These are phyloP conservation scores for Amblyraja radiata DNA, from an alignment of 2,797 vertebrate genomes.

Conservation along the genomic window DNA sequence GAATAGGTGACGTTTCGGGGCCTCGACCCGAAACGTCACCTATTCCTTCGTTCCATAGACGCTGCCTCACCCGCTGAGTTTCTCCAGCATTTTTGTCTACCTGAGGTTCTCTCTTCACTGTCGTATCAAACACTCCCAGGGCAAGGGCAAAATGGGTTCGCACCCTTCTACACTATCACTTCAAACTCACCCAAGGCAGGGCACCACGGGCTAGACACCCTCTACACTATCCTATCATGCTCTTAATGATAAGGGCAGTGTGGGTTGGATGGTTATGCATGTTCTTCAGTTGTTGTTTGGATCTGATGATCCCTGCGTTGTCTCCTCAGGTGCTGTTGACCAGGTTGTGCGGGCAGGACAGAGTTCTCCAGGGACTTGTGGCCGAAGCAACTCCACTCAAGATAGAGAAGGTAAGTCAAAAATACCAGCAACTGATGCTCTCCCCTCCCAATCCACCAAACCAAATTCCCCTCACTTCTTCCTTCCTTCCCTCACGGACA, in stretches of 20 bases:
- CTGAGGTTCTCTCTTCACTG: too few species aligned
- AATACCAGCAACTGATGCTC: neutral
- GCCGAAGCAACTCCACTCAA: constrained; percentile 68
- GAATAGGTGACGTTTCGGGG: too few species aligned
- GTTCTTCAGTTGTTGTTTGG: too few species aligned
- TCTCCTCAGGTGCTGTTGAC: constrained; percentile 69
- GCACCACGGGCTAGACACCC: neutral
- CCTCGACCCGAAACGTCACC: too few species aligned
- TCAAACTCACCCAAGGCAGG: neutral
- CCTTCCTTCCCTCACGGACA: neutral
- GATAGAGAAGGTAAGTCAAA: constrained; percentile 69
- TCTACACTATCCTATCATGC: neutral
- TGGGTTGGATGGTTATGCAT: too few species aligned
- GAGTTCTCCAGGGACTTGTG: constrained; percentile 70
- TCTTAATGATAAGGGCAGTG: neutral
- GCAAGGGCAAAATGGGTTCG: neutral
- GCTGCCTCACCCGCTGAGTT: too few species aligned
- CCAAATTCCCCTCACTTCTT: neutral
- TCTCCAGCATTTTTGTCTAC: too few species aligned
- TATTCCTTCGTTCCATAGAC: too few species aligned
- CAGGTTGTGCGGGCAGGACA: constrained; percentile 80
- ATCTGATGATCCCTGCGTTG: neutral
- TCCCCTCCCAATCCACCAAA: neutral
- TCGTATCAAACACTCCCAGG: neutral
- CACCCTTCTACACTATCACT: neutral